Conservation (phyloP, 2,797 vertebrate species). For the Eulemur mongoz region DNA sequence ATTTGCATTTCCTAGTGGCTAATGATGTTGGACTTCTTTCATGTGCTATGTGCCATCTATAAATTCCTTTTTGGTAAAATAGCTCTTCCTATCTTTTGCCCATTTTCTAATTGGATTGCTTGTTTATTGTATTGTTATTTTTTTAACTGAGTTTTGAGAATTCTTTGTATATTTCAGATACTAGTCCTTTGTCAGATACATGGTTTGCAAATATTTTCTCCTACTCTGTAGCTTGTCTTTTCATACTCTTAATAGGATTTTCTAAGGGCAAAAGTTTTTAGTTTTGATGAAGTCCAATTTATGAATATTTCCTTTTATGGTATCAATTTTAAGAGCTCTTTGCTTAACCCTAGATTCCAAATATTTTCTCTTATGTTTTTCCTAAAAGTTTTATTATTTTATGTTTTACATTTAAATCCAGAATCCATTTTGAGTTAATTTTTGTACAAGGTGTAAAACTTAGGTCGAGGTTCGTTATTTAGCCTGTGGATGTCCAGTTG, state of each 20-base stretch:
- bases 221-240: not conserved
- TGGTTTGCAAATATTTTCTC: not conserved
- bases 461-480: not conserved
- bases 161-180: not conserved
- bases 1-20: not conserved
- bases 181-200: not conserved
- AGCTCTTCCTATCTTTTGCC: not conserved
- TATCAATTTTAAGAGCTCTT: not conserved
- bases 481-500: not conserved
- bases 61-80: not conserved
- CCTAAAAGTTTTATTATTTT: not conserved
- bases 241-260: not conserved
- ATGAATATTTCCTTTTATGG: slow-evolving; percentile 21
- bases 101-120: slow-evolving; percentile 21
- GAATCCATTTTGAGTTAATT: not conserved
- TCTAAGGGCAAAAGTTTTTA: not conserved
- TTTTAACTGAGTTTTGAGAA: not conserved
- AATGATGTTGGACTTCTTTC: not conserved
- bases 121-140: not conserved
- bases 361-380: not conserved
- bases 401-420: not conserved
- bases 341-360: not conserved
- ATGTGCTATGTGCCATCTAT: not conserved
- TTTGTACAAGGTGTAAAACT: not conserved
- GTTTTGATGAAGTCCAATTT: slow-evolving; percentile 5